Evolutionary conservation across 2,888 invertebrate genomes (phyloP).

Genomic region (Apotomis betuletana): DNA sequence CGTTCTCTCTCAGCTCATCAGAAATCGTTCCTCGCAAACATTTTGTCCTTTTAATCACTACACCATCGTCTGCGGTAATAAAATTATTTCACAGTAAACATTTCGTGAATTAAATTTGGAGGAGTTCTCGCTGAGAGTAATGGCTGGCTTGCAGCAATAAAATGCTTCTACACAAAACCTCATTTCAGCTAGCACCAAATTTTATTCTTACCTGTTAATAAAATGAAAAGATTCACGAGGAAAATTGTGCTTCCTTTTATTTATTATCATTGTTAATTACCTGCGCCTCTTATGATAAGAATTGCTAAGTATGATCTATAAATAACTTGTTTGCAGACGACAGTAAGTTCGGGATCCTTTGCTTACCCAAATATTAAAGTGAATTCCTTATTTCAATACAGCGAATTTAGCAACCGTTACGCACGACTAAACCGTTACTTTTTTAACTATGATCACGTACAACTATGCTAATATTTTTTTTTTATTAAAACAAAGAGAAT

Average conservation of each 20-base stretch:
- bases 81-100: constrained; percentile 70
- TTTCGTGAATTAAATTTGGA: constrained; percentile 67
- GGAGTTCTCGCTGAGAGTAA: constrained; percentile 42
- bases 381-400: neutral
- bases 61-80: constrained; percentile 63
- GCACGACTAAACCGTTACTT: no score
- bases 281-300: neutral
- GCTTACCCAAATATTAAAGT: neutral
- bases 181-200: constrained; percentile 46
- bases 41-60: constrained; percentile 60
- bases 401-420: no score
- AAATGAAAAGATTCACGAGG: constrained; percentile 11
- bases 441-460: no score
- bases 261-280: constrained; percentile 29
- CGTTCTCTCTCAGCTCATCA: neutral
- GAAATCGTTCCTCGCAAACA: constrained; percentile 17
- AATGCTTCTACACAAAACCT: constrained; percentile 53
- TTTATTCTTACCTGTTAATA: constrained; percentile 51
- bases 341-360: neutral
- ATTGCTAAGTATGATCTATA: neutral
- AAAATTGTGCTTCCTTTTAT: constrained; percentile 19
- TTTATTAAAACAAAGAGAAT: no score
- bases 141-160: constrained; percentile 47
- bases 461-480: no score
- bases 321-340: neutral